phyloP scores from a whole-genome alignment of 2,888 invertebrate genomes.

The Eumerus sabulonum region DNA sequence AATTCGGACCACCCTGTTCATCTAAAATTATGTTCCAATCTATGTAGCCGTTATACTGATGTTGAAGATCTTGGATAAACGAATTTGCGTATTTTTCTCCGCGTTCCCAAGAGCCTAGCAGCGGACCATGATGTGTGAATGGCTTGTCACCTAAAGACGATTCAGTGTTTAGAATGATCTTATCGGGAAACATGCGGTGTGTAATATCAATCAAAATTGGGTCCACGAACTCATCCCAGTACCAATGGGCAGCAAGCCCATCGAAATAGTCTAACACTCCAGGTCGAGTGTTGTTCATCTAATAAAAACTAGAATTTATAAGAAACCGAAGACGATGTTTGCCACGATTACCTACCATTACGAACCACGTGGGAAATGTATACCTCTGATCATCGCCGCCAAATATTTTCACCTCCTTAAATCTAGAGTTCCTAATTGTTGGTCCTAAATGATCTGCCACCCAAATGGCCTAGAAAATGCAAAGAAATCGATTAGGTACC shows the following conservation, averaged over 20 bases:
- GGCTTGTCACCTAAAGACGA: slow-evolving; percentile 84
- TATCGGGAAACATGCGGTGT: slow-evolving; percentile 82
- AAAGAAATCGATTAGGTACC: not conserved
- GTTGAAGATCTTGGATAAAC: slow-evolving; percentile 86
- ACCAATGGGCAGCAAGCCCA: slow-evolving; percentile 92
- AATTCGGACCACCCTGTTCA: slow-evolving; percentile 88
- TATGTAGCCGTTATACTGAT: slow-evolving; percentile 90
- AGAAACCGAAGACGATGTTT: no score
- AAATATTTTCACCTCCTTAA: slow-evolving; percentile 84
- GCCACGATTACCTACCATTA: slow-evolving; percentile 79
- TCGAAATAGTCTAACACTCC: slow-evolving; percentile 83
- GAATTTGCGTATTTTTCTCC: slow-evolving; percentile 84
- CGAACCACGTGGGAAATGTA: slow-evolving; percentile 83
- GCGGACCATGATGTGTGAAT: slow-evolving; percentile 81
- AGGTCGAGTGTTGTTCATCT: slow-evolving; percentile 81
- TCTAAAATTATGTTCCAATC: slow-evolving; percentile 94
- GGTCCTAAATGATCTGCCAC: slow-evolving; percentile 87
- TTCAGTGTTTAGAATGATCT: slow-evolving; percentile 89
- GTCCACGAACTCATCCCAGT: slow-evolving; percentile 83
- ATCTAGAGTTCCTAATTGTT: slow-evolving; percentile 81
- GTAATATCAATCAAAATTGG: slow-evolving; percentile 82
- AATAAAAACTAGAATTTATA: slow-evolving; percentile 23
- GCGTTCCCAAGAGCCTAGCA: slow-evolving; percentile 87
- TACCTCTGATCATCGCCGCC: slow-evolving; percentile 88
- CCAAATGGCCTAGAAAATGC: slow-evolving; percentile 83